Conservation (phyloP, 2,888 invertebrate species). For the Silvanus unidentatus region DNA sequence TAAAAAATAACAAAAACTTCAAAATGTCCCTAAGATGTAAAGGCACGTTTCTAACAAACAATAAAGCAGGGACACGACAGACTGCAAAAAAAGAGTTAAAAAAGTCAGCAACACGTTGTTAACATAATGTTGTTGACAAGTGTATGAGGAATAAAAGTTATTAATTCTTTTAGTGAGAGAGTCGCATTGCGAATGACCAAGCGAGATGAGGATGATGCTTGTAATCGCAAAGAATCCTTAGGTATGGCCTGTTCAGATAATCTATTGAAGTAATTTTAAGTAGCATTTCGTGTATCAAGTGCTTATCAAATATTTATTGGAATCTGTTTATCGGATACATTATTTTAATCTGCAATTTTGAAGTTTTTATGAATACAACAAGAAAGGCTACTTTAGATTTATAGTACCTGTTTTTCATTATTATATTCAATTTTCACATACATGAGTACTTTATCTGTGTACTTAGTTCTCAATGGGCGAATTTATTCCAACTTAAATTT, state of each 20-base stretch:
- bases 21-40: too few relatives aligned
- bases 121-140: conserved; percentile 21
- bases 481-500: too few relatives aligned
- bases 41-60: too few relatives aligned
- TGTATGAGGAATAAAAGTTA: conserved; percentile 9
- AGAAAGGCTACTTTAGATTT: conserved; percentile 42
- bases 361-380: conserved; percentile 44
- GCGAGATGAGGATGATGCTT: conserved; percentile 13
- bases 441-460: conserved; percentile 9
- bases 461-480: too few relatives aligned
- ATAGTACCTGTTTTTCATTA: conserved; percentile 24
- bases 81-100: conserved; percentile 13
- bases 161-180: conserved; percentile 6
- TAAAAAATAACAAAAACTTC: too few relatives aligned
- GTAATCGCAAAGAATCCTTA: conserved; percentile 20
- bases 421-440: conserved; percentile 27
- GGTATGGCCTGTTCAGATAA: conserved; percentile 25
- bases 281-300: conserved; percentile 45
- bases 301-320: conserved; percentile 47
- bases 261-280: conserved; percentile 42
- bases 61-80: too few relatives aligned
- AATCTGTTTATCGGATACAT: conserved; percentile 44
- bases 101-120: conserved; percentile 19
- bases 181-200: conserved; percentile 5
- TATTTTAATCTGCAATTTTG: conserved; percentile 44